Base-by-base conservation (phyloP, 2,113 vertebrate genomes). In the Dolichotis patagonum region DNA sequence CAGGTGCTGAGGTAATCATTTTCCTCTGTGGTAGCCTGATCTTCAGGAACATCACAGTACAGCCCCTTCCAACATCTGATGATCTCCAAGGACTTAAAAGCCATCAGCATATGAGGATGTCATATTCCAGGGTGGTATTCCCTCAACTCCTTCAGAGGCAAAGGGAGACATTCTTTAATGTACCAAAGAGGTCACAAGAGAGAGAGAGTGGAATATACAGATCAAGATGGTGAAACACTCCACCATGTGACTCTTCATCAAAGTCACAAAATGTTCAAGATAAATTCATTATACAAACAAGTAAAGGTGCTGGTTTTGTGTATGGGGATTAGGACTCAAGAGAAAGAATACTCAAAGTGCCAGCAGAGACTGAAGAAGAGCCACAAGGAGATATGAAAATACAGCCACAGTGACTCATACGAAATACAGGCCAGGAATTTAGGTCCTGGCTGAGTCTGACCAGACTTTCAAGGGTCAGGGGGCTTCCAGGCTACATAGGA, bases 131-230 rank as follows among this genome's bases (percentile, higher is more conserved):
- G 22, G n/a, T 54, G 28, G 32, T 12, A 43, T 32, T 63, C 10
- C 5, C 69, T 78, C 26, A 9, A 65, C 20, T 56, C 19, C 2
- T 43, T 65, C 46, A 35, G 43, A n/a, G n/a, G 6, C 62, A 9
- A 91, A 54, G 54, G 30, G 49, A 86, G 26, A 87, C 13, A 77
- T 60, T 17, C 4, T 52, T 65, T 22, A 58, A 77, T 17, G 3
- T 56, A 19, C 17, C 38, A 28, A 24, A 89, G 69, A 65, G 19
- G 35, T 78, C n/a, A n/a, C n/a, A n/a, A n/a, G n/a, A 65, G 10
- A 82, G 19, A 43, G 19, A 14, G 46, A 32, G 30, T 0, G 0
- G 35, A 3, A 75, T 0, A 10, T 8, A 65, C 17, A 0, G 0
- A 30, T 28, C 19, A 85, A 85, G 17, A 71, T 20, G 5, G 58